phyloP scores from a whole-genome alignment of 2,797 vertebrate genomes.

The Chelmon rostratus region DNA sequence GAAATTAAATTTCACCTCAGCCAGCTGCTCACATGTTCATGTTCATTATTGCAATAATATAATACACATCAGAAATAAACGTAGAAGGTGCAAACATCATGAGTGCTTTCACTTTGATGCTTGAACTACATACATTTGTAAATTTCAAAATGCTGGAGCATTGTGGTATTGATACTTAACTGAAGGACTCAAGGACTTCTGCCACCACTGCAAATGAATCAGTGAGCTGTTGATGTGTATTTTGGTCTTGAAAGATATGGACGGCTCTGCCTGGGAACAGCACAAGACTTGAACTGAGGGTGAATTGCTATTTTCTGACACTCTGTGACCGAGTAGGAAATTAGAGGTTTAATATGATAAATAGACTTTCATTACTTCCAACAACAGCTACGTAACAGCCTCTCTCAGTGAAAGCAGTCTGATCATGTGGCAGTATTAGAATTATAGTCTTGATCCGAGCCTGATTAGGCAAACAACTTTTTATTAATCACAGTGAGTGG shows the following conservation, averaged over 20 bases:
- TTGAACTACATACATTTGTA: neutral
- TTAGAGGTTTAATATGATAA: neutral
- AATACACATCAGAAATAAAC: neutral
- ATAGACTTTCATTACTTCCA: conserved; percentile 1
- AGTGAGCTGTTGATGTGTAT: neutral
- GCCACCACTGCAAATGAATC: neutral
- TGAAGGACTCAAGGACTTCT: neutral
- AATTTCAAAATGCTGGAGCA: neutral
- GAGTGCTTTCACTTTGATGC: neutral
- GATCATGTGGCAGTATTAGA: conserved; percentile 47
- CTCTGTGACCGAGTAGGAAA: neutral
- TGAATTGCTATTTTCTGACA: neutral
- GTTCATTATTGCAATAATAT: neutral
- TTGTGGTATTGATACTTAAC: neutral
- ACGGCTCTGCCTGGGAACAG: neutral
- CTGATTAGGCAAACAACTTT: conserved; percentile 59
- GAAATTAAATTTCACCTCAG: too few species aligned
- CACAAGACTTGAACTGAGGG: neutral
- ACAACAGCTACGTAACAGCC: conserved; percentile 16
- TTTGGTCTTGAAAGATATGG: neutral
- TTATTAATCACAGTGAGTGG: conserved; percentile 33
- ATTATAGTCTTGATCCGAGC: conserved; percentile 40
- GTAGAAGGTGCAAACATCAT: neutral
- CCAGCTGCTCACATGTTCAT: neutral
- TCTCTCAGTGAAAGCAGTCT: conserved; percentile 22